These are phyloP conservation scores for Mantis religiosa DNA, from an alignment of 2,888 invertebrate genomes.

Conservation along the genomic window DNA sequence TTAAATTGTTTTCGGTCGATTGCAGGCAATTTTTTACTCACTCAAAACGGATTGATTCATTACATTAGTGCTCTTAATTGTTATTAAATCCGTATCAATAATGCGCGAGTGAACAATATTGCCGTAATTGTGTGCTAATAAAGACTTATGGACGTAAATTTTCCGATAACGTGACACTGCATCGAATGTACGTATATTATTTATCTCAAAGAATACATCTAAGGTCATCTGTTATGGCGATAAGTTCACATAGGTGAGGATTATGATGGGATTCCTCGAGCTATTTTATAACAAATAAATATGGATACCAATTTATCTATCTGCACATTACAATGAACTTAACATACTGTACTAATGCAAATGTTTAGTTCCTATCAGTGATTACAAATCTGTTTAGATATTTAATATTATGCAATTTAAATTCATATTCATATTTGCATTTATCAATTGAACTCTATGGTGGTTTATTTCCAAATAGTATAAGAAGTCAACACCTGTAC, in stretches of 20 bases:
- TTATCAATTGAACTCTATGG: too few species aligned
- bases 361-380: too few species aligned
- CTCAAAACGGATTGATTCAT: not conserved
- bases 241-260: not conserved
- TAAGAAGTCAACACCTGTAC: too few species aligned
- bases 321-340: too few species aligned
- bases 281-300: too few species aligned
- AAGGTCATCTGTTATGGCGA: not conserved
- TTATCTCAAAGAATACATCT: not conserved
- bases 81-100: not conserved
- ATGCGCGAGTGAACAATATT: not conserved
- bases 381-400: too few species aligned
- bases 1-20: not conserved
- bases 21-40: not conserved
- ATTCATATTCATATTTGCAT: too few species aligned
- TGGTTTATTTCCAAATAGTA: too few species aligned
- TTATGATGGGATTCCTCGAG: too few species aligned
- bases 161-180: not conserved
- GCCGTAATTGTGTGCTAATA: not conserved
- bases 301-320: too few species aligned
- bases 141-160: not conserved
- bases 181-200: not conserved
- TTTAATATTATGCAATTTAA: too few species aligned
- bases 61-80: not conserved
- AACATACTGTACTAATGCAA: too few species aligned